Evolutionary conservation across 2,888 invertebrate species (phyloP), one percentile per base, ranked within the genome.

Genomic region (Ariolimax columbianus): DNA sequence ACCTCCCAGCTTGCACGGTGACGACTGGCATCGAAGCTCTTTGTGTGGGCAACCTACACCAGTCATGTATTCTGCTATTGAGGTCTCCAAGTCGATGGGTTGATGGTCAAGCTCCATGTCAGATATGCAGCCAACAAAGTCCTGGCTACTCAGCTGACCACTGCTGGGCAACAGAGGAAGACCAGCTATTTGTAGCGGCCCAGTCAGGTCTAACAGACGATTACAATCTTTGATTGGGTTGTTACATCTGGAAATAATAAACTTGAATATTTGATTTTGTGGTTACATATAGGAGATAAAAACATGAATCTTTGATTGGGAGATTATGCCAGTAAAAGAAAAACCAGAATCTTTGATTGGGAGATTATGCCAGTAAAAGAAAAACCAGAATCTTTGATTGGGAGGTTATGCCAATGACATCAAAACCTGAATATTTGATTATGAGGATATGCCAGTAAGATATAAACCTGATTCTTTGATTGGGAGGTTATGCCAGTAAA

Each of bases 131-230:
- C 99, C 99, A 0, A 97, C 95, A 92, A 96, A 99, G 92, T 98
- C 97, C 51, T 92, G 93, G 86, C 93, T 93, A 73, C 92, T 90
- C 38, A 94, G 88, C 88, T 92, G 92, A 30, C 84, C 86, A 30
- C 84, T 82, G 23, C 91, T 89, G 0, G 91, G 91, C 23, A 91
- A 86, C n/a, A 89, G 89, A 0, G 98, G 98, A 0, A 99, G 95
- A 0, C 98, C 98, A 0, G 99, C 99, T 14, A 99, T 95, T 94
- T 98, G 98, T 40, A 98, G 94, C 23, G 98, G 98, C 0, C 98
- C 93, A 0, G 98, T 98, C 63, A 99, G 95, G 93, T 99, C 99
- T 59, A 99, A 94, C 92, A 98, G 98, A 85, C 98, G 94, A 89
- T 95, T 95, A 90, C 95, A 95, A 55, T 94, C 94, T 88, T 95